Evolutionary conservation across 1,140 invertebrate species (phyloP), one percentile per base, ranked within the genome.

Genomic region (Euwallacea similis): DNA sequence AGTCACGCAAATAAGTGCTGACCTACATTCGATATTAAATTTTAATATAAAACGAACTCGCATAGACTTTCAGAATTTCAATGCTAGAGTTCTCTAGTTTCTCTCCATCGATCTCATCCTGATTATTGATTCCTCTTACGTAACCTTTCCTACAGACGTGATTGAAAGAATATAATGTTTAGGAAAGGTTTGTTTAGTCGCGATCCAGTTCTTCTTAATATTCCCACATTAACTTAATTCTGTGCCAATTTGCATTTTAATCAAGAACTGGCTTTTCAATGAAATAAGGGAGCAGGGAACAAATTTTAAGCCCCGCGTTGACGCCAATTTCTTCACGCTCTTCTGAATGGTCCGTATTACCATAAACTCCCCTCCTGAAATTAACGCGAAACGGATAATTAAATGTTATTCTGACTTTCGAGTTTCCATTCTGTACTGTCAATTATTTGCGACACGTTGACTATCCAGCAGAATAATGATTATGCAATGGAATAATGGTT

Each of bases 311-410:
- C 42, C 47, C 33, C 21, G 50, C 63, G 47, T 65, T 65, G 63
- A 65, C 63, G 63, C 6, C 63, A 65, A 65, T 65, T 65, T 54
- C 63, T 65, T 65, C 63, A 65, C 63, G 63, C 63, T 54, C 44
- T 54, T 46, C 50, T 54, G 54, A 65, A 65, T 65, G 63, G 47
- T 21, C 9, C 50, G 46, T 65, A 65, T 65, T 65, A 65, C 15
- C 63, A 65, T 65, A 65, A 65, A 65, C 46, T 65, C 63, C 63
- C 63, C 46, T 65, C 16, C 8, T n/a, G 21, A 65, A 65, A 65
- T 65, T 65, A 65, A 65, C 63, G 63, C 8, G 47, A 54, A 65
- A 54, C 46, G 63, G 50, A 65, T 65, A 65, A 65, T 65, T 65
- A 65, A 65, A 65, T 65, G 63, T 65, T 21, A 54, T 65, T n/a